Evolutionary conservation across 2,797 vertebrate genomes (phyloP).

Genomic region (Tokudaia tokunoshimensis): DNA sequence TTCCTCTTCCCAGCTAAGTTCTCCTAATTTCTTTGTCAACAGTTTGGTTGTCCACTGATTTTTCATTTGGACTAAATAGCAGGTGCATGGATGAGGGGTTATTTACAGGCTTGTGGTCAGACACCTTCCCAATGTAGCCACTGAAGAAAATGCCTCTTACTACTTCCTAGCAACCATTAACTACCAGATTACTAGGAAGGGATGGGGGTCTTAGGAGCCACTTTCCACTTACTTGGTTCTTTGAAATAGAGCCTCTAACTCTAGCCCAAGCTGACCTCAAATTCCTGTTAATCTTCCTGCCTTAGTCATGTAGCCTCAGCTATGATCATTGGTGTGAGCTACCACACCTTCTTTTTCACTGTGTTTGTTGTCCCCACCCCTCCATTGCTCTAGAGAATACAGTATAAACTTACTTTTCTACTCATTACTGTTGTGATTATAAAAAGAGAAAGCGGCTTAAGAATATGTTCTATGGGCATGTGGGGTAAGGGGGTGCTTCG

Average conservation of each 20-base stretch:
- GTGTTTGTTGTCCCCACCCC: not conserved
- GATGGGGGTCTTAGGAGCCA: not conserved
- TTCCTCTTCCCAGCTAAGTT: not conserved
- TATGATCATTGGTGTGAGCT: not conserved
- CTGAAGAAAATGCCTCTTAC: not conserved
- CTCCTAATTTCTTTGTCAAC: not conserved
- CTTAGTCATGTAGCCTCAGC: not conserved
- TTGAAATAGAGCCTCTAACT: not conserved
- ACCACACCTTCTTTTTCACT: not conserved
- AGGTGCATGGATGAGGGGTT: not conserved
- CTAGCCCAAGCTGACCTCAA: not conserved
- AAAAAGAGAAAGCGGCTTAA: too few species aligned
- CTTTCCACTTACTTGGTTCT: not conserved
- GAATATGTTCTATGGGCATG: too few species aligned
- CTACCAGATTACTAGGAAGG: not conserved
- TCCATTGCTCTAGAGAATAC: not conserved
- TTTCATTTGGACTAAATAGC: not conserved
- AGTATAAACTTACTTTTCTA: not conserved
- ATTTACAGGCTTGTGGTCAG: not conserved
- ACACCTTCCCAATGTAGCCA: not conserved
- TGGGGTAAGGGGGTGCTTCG: too few species aligned
- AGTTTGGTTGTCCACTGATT: not conserved
- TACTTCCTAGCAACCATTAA: not conserved
- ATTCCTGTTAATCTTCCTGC: not conserved
- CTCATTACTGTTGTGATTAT: not conserved